Evolutionary conservation across 2,888 invertebrate species (phyloP).

Genomic region (Calameuta filiformis): DNA sequence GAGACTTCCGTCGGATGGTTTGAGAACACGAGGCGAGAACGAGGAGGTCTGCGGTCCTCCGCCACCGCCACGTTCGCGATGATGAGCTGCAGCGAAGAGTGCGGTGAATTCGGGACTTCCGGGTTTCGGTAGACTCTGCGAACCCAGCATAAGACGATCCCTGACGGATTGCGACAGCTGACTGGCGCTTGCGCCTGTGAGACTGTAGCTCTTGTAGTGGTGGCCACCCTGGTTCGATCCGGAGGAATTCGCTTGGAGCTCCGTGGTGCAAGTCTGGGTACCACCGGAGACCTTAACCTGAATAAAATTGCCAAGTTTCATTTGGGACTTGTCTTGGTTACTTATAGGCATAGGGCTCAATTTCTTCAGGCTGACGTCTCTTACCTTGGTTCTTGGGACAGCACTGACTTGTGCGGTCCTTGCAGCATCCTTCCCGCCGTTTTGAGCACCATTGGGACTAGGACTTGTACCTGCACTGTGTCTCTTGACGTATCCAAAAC

Average conservation of each 20-base stretch:
- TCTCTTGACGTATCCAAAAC: slow-evolving; percentile 87
- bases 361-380: background rate
- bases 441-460: slow-evolving; percentile 65
- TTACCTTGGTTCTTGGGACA: slow-evolving; percentile 82
- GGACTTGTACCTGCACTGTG: slow-evolving; percentile 70
- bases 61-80: slow-evolving; percentile 53
- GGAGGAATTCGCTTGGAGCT: slow-evolving; percentile 71
- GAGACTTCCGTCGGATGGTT: slow-evolving; percentile 79
- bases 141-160: slow-evolving; percentile 85
- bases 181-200: slow-evolving; percentile 86
- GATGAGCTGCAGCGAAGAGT: slow-evolving; percentile 68
- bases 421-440: slow-evolving; percentile 63
- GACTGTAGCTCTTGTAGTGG: slow-evolving; percentile 86
- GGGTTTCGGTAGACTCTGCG: slow-evolving; percentile 86
- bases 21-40: slow-evolving; percentile 57
- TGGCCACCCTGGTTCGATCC: slow-evolving; percentile 67
- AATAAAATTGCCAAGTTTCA: slow-evolving; percentile 8
- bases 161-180: slow-evolving; percentile 89
- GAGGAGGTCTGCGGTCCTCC: slow-evolving; percentile 57
- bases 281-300: slow-evolving; percentile 87
- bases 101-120: slow-evolving; percentile 78
- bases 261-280: slow-evolving; percentile 87
- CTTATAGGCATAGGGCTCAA: background rate
- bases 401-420: slow-evolving; percentile 87
- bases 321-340: background rate